phyloP scores from a whole-genome alignment of 2,888 invertebrate species.

The Sinelater perroti region DNA sequence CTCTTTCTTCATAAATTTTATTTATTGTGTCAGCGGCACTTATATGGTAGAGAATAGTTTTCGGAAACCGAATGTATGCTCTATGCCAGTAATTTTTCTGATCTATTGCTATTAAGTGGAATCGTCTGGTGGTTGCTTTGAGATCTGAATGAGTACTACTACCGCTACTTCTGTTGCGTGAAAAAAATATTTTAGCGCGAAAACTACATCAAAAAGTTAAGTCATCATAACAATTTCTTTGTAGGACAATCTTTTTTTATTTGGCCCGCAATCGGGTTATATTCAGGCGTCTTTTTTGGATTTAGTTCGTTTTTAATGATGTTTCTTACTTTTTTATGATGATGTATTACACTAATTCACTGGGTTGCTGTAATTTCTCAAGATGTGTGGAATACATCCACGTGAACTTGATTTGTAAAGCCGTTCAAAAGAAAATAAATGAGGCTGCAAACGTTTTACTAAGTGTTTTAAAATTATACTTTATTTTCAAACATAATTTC shows the following conservation, averaged over 20 bases:
- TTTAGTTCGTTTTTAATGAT: too few relatives aligned
- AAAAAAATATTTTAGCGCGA: neutral
- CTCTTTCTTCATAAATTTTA: neutral
- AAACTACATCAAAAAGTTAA: neutral
- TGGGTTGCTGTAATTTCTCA: too few relatives aligned
- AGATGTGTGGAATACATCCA: too few relatives aligned
- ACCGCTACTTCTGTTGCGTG: neutral
- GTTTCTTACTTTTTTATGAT: too few relatives aligned
- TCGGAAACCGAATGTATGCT: neutral
- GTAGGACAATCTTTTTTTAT: neutral
- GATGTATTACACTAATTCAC: too few relatives aligned
- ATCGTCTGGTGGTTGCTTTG: neutral
- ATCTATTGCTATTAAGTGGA: neutral
- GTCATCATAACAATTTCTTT: neutral
- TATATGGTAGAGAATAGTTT: neutral
- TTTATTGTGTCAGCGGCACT: neutral
- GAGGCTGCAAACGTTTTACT: too few relatives aligned
- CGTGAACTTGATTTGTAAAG: too few relatives aligned
- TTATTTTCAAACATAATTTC: too few relatives aligned
- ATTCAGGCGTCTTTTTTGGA: neutral
- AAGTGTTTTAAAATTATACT: too few relatives aligned
- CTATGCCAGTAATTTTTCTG: neutral
- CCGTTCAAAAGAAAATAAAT: too few relatives aligned
- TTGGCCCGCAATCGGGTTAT: neutral
- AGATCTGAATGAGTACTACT: neutral